A percentile compares a stretch with the other conserved stretches of the same genome.
Evolutionary conservation across 2,888 invertebrate species (phyloP).

Genomic region (Carpatolechia fugitivella): DNA sequence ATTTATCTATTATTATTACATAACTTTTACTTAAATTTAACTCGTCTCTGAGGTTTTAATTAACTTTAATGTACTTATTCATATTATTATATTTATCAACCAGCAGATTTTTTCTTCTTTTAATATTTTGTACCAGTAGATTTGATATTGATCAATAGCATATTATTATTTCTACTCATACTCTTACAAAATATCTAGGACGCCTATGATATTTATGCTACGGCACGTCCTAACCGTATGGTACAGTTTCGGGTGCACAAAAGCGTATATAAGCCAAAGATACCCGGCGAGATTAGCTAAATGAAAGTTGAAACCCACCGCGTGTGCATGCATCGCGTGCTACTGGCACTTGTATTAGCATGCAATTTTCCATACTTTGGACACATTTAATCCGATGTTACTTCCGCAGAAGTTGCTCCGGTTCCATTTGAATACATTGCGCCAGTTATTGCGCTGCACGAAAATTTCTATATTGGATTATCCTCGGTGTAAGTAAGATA

Average conservation of each 20-base stretch:
- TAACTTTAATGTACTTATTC: no score
- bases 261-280: conserved; percentile 38
- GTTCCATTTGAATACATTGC: conserved; percentile 19
- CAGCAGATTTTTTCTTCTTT: no score
- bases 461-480: neutral
- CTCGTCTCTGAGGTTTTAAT: no score
- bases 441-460: conserved; percentile 5
- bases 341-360: conserved; percentile 58
- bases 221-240: no score
- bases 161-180: no score
- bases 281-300: conserved; percentile 48
- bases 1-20: no score
- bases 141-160: no score
- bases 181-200: no score
- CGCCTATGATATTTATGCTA: no score
- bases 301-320: conserved; percentile 37
- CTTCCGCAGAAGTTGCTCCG: conserved; percentile 21
- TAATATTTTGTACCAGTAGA: no score
- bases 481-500: neutral
- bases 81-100: no score
- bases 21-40: no score
- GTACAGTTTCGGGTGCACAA: neutral
- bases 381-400: conserved; percentile 43
- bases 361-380: conserved; percentile 64
- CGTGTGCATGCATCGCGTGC: conserved; percentile 34